Evolutionary conservation across 1,140 invertebrate species (phyloP), one percentile per base, ranked within the genome.

Genomic region (Euwallacea similis): DNA sequence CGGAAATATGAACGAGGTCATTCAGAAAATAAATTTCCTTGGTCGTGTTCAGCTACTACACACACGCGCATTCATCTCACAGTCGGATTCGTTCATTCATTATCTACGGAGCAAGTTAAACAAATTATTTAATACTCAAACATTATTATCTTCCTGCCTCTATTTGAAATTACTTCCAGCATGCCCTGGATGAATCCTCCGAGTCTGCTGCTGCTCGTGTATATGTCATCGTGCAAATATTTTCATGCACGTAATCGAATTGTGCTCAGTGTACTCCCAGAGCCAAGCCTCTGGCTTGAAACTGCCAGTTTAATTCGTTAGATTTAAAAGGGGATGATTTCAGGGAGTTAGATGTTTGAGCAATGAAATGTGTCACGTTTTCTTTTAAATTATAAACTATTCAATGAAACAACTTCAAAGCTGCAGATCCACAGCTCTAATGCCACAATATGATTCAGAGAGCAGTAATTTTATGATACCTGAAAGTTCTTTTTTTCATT

Each of bases 71-170:
- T 10, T 10, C 47, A 11, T 10, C 9, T 11, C 9, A 50, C 13
- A 50, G 9, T 50, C 9, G 13, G 13, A 50, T 50, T 50, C 9
- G 9, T 56, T 56, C 16, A 56, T 15, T 56, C n/a, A 50, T 50
- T 50, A 50, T 62, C 41, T 9, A 9, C 56, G 7, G 13, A 53
- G 21, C 43, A 54, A 54, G 63, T 65, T 65, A 65, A 65, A 65
- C 63, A 65, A 65, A 65, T 65, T 65, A 65, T 65, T 54, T 65
- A 54, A 65, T 54, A 42, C 33, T 65, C 63, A 65, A 65, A 65
- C 63, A 65, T 53, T 65, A 65, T 53, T 65, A 65, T 54, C 46
- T 54, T 65, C 63, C 63, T 16, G 46, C 16, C 55, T 47, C 61
- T 47, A 47, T 42, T 63, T 46, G 47, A 63, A 63, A 63, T 63